Conservation (phyloP, 2,113 vertebrate genomes). For the Brachyhypopomus occidentalis region DNA sequence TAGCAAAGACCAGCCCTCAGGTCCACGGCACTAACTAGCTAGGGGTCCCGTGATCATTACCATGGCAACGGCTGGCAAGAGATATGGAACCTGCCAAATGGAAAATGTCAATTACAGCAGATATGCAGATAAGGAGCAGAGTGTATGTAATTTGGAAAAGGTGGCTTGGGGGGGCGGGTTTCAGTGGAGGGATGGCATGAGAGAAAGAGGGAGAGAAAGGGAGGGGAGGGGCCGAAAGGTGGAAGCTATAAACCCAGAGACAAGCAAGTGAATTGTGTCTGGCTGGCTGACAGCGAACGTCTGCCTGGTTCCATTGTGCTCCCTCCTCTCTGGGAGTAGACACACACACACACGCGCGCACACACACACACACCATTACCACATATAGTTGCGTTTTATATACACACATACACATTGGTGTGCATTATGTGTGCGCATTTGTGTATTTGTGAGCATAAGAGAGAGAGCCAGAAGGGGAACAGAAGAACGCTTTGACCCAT, state of each 20-base stretch:
- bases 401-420: too few relatives aligned
- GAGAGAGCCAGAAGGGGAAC: too few relatives aligned
- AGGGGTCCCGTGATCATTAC: conserved; percentile 75
- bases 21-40: conserved; percentile 47
- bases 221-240: conserved; percentile 20
- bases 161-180: background rate
- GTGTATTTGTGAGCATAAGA: too few relatives aligned
- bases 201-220: conserved; percentile 19
- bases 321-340: conserved; percentile 59
- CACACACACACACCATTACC: too few relatives aligned
- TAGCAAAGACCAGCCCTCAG: conserved; percentile 69
- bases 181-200: background rate
- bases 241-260: conserved; percentile 47
- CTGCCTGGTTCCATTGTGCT: conserved; percentile 60
- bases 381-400: too few relatives aligned
- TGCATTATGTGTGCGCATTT: too few relatives aligned
- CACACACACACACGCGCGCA: background rate
- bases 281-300: conserved; percentile 62
- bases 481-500: too few relatives aligned
- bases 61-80: conserved; percentile 82
- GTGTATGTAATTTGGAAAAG: conserved; percentile 56
- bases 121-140: conserved; percentile 74
- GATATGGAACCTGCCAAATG: conserved; percentile 80
- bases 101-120: conserved; percentile 89
- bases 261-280: conserved; percentile 61